These are phyloP conservation scores for Xestia xanthographa DNA, from an alignment of 2,888 invertebrate species.

Conservation along the genomic window DNA sequence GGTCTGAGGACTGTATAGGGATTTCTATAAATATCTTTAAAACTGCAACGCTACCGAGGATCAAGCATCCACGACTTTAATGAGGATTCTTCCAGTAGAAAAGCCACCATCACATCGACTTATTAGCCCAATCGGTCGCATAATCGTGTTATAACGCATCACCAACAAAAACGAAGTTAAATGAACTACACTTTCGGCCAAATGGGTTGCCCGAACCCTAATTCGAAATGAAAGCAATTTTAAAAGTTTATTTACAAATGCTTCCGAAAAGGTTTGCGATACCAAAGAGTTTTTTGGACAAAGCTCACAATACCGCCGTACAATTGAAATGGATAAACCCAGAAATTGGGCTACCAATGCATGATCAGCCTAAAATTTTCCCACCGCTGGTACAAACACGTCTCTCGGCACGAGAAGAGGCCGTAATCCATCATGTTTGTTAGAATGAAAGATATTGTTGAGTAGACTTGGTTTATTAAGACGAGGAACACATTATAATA, in stretches of 20 bases:
- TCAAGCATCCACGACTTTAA: background rate
- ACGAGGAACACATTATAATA: too few relatives aligned
- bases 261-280: background rate
- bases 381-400: background rate
- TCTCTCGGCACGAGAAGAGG: too few relatives aligned
- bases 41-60: too few relatives aligned
- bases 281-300: background rate
- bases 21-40: too few relatives aligned
- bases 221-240: constrained; percentile 11
- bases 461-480: too few relatives aligned
- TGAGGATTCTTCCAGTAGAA: constrained; percentile 22
- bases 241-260: background rate
- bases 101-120: background rate
- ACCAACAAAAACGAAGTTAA: constrained; percentile 32
- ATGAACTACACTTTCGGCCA: constrained; percentile 15
- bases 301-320: background rate
- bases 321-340: too few relatives aligned
- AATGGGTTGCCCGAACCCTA: background rate
- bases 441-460: too few relatives aligned
- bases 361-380: background rate
- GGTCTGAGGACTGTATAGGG: too few relatives aligned
- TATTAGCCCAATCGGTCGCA: constrained; percentile 25
- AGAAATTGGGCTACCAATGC: background rate
- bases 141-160: constrained; percentile 41
- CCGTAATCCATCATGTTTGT: too few relatives aligned